These are phyloP conservation scores for Melinopterus prodromus DNA, from an alignment of 2,888 invertebrate genomes.

Conservation along the genomic window DNA sequence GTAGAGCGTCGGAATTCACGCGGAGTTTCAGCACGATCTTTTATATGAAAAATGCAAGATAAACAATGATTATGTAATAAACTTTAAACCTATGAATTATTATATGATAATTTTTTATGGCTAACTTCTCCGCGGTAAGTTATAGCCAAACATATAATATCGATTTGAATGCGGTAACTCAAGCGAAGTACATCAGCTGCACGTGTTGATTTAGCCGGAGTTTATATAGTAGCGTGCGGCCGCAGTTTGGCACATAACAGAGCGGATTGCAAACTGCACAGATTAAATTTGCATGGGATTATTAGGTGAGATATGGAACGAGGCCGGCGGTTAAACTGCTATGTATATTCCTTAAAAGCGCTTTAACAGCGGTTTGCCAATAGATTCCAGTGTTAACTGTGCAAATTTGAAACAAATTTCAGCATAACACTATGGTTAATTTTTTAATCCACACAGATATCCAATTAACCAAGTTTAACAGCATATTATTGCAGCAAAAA, in stretches of 20 bases:
- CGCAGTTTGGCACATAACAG: background rate
- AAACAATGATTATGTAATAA: no score
- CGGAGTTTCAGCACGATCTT: no score
- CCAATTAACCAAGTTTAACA: background rate
- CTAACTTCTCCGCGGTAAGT: no score
- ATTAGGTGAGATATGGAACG: background rate
- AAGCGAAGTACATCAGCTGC: background rate
- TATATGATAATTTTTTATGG: no score
- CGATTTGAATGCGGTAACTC: background rate
- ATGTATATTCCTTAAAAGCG: background rate
- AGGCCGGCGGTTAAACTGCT: background rate
- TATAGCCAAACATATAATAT: background rate
- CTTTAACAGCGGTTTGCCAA: background rate
- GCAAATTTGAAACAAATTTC: no score
- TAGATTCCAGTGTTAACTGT: background rate
- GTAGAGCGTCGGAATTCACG: no score
- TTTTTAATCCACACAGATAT: background rate
- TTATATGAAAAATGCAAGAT: no score
- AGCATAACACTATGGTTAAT: no score
- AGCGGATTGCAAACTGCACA: background rate
- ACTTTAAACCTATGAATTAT: no score
- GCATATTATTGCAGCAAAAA: no score
- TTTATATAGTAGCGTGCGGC: background rate
- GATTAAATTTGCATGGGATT: conserved; percentile 4
- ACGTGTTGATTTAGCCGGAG: background rate